Evolutionary conservation across 2,797 vertebrate genomes (phyloP).

Genomic region (Vipera ursinii): DNA sequence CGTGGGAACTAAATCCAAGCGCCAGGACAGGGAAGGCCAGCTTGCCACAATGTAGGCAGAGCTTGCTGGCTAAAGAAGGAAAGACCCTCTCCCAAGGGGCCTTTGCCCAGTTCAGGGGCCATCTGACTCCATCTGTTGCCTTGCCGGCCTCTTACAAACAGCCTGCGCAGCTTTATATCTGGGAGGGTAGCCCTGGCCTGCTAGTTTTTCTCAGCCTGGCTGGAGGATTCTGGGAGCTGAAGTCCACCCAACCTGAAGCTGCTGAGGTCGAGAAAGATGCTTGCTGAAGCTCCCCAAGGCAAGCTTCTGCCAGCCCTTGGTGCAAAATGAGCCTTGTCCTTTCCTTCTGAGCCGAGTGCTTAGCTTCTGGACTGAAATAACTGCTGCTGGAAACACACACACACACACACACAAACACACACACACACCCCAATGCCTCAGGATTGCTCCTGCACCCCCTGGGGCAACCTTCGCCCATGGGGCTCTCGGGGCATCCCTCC

Average conservation of each 20-base stretch:
- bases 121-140: no score
- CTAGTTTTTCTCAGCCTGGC: background rate
- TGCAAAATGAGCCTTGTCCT: background rate
- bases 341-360: background rate
- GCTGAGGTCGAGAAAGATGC: background rate
- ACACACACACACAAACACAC: no score
- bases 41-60: no score
- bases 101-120: no score
- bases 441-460: background rate
- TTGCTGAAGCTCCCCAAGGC: no score
- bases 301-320: background rate
- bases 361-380: background rate
- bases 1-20: no score
- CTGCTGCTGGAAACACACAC: background rate
- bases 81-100: no score
- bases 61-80: no score
- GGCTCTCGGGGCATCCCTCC: background rate
- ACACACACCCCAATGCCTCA: background rate
- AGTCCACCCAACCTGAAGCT: background rate
- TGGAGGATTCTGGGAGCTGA: background rate
- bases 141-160: background rate
- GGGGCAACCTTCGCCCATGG: background rate
- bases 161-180: background rate
- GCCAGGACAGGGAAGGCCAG: no score
- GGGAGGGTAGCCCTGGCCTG: background rate